A percentile compares a stretch with the other conserved stretches of the same genome.
phyloP scores from a whole-genome alignment of 2,888 invertebrate genomes.

The Hedychridium roseum region DNA sequence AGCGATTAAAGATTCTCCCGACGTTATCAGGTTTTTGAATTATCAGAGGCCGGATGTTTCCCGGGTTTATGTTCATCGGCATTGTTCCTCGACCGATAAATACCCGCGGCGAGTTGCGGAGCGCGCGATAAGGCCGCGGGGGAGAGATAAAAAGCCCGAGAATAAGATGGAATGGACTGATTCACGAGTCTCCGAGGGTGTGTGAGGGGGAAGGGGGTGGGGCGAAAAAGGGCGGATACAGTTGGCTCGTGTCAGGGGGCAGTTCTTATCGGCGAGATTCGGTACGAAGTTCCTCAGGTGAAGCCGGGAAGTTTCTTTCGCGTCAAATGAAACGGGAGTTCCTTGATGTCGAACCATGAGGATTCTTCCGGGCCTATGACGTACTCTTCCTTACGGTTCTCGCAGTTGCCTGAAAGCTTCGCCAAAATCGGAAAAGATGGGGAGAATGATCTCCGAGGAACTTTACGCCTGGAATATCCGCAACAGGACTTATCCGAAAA shows the following conservation, averaged over 20 bases:
- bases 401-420: constrained; percentile 20
- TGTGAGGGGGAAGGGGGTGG: not conserved
- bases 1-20: too few species aligned
- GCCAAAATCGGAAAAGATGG: not conserved
- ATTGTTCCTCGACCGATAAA: too few species aligned
- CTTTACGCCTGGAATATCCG: constrained; percentile 15
- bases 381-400: constrained; percentile 9
- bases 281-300: constrained; percentile 29
- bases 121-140: too few species aligned
- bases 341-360: constrained; percentile 35
- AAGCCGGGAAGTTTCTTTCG: constrained; percentile 38
- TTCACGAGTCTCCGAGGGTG: constrained; percentile 22
- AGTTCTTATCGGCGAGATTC: constrained; percentile 36
- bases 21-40: too few species aligned
- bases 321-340: constrained; percentile 43
- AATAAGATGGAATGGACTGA: constrained; percentile 10
- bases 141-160: constrained; percentile 13
- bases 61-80: too few species aligned
- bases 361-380: constrained; percentile 7
- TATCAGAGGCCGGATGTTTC: too few species aligned
- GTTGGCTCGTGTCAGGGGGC: not conserved
- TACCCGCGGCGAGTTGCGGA: too few species aligned
- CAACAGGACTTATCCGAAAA: constrained; percentile 26
- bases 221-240: constrained; percentile 11
- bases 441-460: not conserved